Percentiles rank a stretch among this genome's conserved stretches.
Conservation (phyloP, 92 coral and sea anemone genomes). For the Pocillopora grandis region DNA sequence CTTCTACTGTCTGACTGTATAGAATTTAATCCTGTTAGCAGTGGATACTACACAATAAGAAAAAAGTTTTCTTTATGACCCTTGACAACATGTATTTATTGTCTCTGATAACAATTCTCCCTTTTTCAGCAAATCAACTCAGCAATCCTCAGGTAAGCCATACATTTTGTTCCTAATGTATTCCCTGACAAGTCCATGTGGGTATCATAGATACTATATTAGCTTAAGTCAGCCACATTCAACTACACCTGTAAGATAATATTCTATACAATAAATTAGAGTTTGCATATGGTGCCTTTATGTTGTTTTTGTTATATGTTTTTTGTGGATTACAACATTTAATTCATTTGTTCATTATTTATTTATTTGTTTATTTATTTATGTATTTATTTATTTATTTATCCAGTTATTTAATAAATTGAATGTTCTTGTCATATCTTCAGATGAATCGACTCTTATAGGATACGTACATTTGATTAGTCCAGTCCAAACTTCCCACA, state of each 20-base stretch:
- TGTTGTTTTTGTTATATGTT: slow-evolving; percentile 54
- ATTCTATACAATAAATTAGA: slow-evolving; percentile 41
- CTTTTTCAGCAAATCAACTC: slow-evolving; percentile 52
- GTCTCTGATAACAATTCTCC: slow-evolving; percentile 47
- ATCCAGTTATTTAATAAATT: slow-evolving; percentile 49
- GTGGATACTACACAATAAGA: slow-evolving; percentile 40
- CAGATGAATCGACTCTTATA: slow-evolving; percentile 48
- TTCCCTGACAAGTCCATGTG: slow-evolving; percentile 5
- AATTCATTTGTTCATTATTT: slow-evolving; percentile 22
- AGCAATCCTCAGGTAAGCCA: slow-evolving; percentile 53
- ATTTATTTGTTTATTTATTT: slow-evolving; percentile 27
- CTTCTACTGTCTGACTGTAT: slow-evolving; percentile 46
- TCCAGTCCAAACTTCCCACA: slow-evolving; percentile 53
- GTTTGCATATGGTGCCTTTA: slow-evolving; percentile 55
- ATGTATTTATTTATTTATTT: slow-evolving; percentile 34
- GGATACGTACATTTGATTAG: slow-evolving; percentile 48
- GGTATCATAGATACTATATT: slow-evolving; percentile 39
- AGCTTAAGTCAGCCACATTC: slow-evolving; percentile 38
- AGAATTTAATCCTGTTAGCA: slow-evolving; percentile 50
- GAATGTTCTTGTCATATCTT: slow-evolving; percentile 59
- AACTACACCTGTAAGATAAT: slow-evolving; percentile 19
- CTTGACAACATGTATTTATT: slow-evolving; percentile 45
- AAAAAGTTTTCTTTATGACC: slow-evolving; percentile 42
- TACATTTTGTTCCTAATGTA: slow-evolving; percentile 38
- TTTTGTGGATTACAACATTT: slow-evolving; percentile 34